These are phyloP conservation scores for Pantherophis alleghaniensis DNA, from an alignment of 2,797 vertebrate genomes.

Conservation along the genomic window DNA sequence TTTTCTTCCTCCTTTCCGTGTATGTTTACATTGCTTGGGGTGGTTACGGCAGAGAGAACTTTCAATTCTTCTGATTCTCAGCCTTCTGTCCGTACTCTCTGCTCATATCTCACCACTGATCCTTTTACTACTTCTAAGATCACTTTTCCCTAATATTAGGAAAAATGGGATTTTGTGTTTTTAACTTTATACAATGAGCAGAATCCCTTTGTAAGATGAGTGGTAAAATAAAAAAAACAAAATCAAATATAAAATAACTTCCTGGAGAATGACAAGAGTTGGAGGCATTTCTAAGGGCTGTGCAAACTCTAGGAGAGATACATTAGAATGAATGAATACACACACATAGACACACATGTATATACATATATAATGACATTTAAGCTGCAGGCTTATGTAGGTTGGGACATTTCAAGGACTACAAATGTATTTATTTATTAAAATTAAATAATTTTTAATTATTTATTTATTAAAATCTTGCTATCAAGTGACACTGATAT, in stretches of 20 bases:
- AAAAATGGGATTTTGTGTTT: neutral
- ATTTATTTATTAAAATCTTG: no score
- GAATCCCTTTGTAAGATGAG: neutral
- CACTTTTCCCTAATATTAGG: neutral
- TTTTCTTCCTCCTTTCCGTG: neutral
- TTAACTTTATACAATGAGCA: neutral
- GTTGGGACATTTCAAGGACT: no score
- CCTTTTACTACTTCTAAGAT: neutral
- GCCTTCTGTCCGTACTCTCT: neutral
- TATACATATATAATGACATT: no score
- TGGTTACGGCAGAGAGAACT: neutral
- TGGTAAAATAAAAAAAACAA: neutral
- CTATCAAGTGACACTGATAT: no score
- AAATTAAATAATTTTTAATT: no score
- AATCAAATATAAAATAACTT: neutral
- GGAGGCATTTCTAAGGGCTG: neutral
- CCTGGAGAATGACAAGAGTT: neutral
- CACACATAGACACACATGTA: no score
- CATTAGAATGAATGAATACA: neutral
- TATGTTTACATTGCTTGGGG: neutral
- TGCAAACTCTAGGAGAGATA: neutral
- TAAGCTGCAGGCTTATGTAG: no score
- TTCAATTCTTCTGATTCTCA: neutral
- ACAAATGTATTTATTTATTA: no score
- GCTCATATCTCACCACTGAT: neutral